A percentile compares a stretch with the other conserved stretches of the same genome.
Conservation (phyloP, 2,797 vertebrate species). For the Aphelocoma californica region DNA sequence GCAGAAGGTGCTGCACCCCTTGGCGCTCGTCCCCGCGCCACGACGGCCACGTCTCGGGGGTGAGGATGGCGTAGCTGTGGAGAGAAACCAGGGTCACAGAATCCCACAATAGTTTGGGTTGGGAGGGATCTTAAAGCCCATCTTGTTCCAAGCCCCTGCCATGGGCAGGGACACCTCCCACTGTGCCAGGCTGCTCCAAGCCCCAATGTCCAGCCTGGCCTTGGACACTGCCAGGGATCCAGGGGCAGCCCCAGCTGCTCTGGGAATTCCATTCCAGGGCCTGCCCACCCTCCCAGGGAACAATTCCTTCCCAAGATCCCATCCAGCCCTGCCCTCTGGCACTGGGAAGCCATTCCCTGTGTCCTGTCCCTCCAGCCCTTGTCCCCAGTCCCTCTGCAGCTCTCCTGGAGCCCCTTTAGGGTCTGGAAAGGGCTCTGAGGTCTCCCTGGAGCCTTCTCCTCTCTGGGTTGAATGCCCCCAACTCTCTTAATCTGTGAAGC, state of each 20-base stretch:
- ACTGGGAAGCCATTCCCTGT: background rate
- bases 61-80: conserved; percentile 91
- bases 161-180: background rate
- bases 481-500: background rate
- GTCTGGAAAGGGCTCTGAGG: background rate
- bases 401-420: background rate
- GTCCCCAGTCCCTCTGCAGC: background rate
- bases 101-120: background rate
- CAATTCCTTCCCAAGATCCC: background rate
- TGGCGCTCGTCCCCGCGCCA: conserved; percentile 90
- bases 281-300: no score
- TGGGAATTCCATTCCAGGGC: no score
- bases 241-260: no score
- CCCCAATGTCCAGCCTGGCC: background rate
- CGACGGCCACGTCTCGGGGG: conserved; percentile 87
- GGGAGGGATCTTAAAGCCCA: background rate
- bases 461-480: background rate
- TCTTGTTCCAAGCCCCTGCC: accelerated
- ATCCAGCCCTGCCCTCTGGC: background rate
- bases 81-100: background rate
- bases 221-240: no score
- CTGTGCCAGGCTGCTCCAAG: background rate
- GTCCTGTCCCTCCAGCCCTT: background rate
- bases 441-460: accelerated
- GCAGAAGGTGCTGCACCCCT: conserved; percentile 90